Base-by-base conservation (phyloP, 2,797 vertebrate species). In the Gymnothorax reevesii region DNA sequence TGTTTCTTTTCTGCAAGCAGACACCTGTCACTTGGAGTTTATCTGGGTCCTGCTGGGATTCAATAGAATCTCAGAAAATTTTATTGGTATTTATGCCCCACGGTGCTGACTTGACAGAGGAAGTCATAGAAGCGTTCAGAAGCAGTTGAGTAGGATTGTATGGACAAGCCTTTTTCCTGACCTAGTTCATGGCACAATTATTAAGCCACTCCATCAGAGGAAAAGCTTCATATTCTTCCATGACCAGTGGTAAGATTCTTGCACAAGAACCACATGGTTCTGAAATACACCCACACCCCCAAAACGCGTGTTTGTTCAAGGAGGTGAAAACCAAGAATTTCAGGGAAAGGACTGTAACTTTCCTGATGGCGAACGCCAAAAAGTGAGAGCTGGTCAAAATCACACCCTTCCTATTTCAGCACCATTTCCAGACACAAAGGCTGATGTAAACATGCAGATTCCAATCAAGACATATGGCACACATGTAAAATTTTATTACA, bases 401-500 rank as follows among this genome's bases (percentile, higher is more conserved):
- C 54, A 83, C 52, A 33, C 12, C 42, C 64, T 57, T 27, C 64
- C 59, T 55, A 86, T 75, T 87, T 83, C 69, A 71, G 77, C 66
- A 62, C 66, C 82, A 42, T 57, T 66, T 17, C 86, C 49, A 62
- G 17, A 83, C 86, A 83, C 86, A 62, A 75, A 83, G 42, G 69
- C 54, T 55, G 62, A 59, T 87, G 69, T 87, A 73, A 87, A 64
- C 57, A 20, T 77, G 77, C 83, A 83, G 73, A 83, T 62, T 62
- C 75, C 55, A 9, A 77, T n/a, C 57, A n/a, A 84, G 62, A 84
- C 82, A 83, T 69, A 49, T n/a, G 22, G 55, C 57, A 83, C 69
- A 42, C 22, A 57, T 60, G 66, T 4, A 79, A 52, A 60, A 54
- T 42, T 55, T 77, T 87, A 83, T 62, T 66, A 62, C 69, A 25